A percentile compares a stretch with the other conserved stretches of the same genome.
phyloP scores from a whole-genome alignment of 64 coral and sea anemone genomes.

The Dendronephthya gigantea region DNA sequence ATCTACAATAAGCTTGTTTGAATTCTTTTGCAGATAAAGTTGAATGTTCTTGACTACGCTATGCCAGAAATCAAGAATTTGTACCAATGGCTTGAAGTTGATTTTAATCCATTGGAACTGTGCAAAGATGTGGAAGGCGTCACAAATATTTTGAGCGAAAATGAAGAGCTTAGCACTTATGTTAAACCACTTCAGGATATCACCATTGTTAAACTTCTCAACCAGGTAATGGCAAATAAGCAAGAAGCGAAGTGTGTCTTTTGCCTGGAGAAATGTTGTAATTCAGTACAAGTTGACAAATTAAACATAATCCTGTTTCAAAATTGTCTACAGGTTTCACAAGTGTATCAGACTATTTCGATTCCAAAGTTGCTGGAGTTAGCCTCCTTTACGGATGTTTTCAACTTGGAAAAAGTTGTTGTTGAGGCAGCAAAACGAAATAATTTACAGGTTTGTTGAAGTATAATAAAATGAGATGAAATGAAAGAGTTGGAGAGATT shows the following conservation, averaged over 20 bases:
- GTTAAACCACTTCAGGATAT: slow-evolving; percentile 72
- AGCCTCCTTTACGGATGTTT: not conserved
- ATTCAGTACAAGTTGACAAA: slow-evolving; percentile 5
- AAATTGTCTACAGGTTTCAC: slow-evolving; percentile 43
- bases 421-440: slow-evolving; percentile 1
- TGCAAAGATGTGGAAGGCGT: slow-evolving; percentile 59
- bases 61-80: slow-evolving; percentile 70
- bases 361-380: slow-evolving; percentile 1
- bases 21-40: slow-evolving; percentile 44
- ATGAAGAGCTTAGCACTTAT: slow-evolving; percentile 55
- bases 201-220: slow-evolving; percentile 59
- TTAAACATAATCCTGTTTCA: not conserved
- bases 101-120: slow-evolving; percentile 63
- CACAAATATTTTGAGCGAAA: slow-evolving; percentile 61
- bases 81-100: slow-evolving; percentile 67
- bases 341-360: slow-evolving; percentile 1
- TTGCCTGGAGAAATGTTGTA: too few relatives aligned
- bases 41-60: slow-evolving; percentile 67
- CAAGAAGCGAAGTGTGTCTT: too few relatives aligned
- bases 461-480: slow-evolving; percentile 23
- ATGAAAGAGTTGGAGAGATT: not conserved
- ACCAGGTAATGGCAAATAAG: slow-evolving; percentile 47
- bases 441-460: slow-evolving; percentile 12
- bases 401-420: not conserved
- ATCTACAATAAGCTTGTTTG: too few relatives aligned